Percentiles rank a stretch among this genome's conserved stretches.
These are phyloP conservation scores for Brachionus sp. DNA, from an alignment of 1,140 invertebrate species.

Conservation along the genomic window DNA sequence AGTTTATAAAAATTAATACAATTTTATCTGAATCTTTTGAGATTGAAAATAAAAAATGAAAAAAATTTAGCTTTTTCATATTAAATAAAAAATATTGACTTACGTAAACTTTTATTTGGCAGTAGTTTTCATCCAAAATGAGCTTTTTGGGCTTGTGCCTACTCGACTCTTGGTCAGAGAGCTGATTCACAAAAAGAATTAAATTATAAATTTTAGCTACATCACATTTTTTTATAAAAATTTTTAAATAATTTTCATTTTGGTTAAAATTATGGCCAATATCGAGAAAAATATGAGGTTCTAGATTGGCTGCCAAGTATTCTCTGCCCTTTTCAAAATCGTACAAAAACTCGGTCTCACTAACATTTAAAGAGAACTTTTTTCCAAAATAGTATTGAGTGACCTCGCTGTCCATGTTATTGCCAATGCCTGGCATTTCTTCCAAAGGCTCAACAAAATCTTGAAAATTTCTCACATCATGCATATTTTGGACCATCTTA, in stretches of 20 bases:
- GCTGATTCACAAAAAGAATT: neutral
- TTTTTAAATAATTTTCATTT: conserved; percentile 4
- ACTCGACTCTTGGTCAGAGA: neutral
- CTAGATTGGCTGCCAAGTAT: neutral
- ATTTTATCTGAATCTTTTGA: too few relatives aligned
- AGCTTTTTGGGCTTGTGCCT: neutral
- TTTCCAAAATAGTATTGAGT: neutral
- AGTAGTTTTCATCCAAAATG: neutral
- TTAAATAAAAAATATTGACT: neutral
- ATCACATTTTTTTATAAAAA: conserved; percentile 22
- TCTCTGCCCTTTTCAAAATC: neutral
- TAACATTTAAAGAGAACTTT: neutral
- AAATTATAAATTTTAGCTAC: conserved; percentile 4
- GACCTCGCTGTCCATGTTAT: neutral
- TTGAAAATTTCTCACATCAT: neutral
- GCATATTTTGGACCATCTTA: neutral
- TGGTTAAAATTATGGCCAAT: neutral
- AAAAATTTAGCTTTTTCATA: neutral
- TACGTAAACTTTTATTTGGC: conserved; percentile 1
- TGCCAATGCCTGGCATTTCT: neutral
- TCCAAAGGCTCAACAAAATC: conserved; percentile 16
- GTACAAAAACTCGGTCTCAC: neutral
- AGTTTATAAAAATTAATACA: too few relatives aligned
- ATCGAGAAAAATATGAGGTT: neutral
- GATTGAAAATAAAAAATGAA: too few relatives aligned